Evolutionary conservation across 1,140 invertebrate genomes (phyloP), one percentile per base, ranked within the genome.

Genomic region (Lucilia cuprina): DNA sequence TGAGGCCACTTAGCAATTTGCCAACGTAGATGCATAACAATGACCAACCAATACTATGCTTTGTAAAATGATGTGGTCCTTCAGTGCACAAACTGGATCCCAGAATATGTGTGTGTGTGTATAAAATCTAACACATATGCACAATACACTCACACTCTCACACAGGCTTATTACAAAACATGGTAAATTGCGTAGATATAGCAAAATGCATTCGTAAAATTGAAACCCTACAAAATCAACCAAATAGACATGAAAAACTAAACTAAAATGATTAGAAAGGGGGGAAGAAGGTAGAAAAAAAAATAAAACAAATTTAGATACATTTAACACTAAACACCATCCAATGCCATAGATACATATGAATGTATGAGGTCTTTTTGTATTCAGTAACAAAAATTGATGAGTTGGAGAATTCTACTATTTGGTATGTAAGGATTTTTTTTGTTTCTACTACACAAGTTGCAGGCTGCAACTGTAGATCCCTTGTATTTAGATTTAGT

Each of bases 271-370:
- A 30, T 30, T 41, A 5, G 41, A 41, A 41, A 55, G 17, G 60
- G 25, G 60, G 60, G 8, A 70, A 7, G 8, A 0, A 14, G 0
- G 50, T 60, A n/a, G 50, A 8, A 9, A 70, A 21, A 13, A 70
- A 70, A 65, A 65, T 70, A 70, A 70, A 70, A 21, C 60, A 70
- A 70, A 70, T 70, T 70, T 70, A 70, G 60, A 70, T 70, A 70
- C 60, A 70, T 70, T 70, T 70, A 70, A 70, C 60, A 70, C 60
- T 70, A 70, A 70, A 70, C n/a, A 70, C 60, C 60, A 70, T 19
- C 60, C 19, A 70, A 21, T 70, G 17, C 17, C 8, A 70, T 21
- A 70, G n/a, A 70, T 12, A n/a, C n/a, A n/a, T n/a, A 70, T 21
- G 65, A 12, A 60, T 60, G 21, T 70, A 70, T 21, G 65, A 70